Evolutionary conservation across 1,140 invertebrate genomes (phyloP).

Genomic region (Elymnias hypermnestra): DNA sequence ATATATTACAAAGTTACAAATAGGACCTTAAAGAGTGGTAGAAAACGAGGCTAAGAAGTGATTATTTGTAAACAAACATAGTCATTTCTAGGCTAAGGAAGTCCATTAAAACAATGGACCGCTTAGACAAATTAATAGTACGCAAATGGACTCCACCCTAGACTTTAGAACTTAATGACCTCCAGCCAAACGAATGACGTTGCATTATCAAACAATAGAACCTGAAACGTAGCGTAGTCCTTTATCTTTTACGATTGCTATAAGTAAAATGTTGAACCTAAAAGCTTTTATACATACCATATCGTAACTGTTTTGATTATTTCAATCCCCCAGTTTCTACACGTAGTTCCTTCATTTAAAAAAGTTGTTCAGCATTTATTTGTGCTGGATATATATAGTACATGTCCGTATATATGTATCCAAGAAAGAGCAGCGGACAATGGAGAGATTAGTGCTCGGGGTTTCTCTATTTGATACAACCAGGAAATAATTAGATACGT

Average conservation of each 20-base stretch:
- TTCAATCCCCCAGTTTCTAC: no score
- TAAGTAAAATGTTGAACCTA: conserved; percentile 59
- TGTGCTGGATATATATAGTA: no score
- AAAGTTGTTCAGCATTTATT: no score
- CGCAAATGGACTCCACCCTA: conserved; percentile 40
- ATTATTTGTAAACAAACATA: conserved; percentile 15
- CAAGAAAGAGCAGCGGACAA: no score
- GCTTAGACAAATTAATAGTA: conserved; percentile 44
- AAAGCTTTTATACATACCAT: conserved; percentile 13
- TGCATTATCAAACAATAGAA: conserved; percentile 63
- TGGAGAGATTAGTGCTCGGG: no score
- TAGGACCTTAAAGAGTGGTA: no score
- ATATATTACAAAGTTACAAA: neutral
- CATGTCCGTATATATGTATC: no score
- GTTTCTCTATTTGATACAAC: no score
- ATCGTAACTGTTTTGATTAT: no score
- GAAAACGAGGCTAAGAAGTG: neutral
- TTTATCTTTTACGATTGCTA: conserved; percentile 60
- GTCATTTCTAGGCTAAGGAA: conserved; percentile 16
- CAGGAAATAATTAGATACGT: no score
- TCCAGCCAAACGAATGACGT: conserved; percentile 50
- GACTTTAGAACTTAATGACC: conserved; percentile 52
- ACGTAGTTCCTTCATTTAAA: no score
- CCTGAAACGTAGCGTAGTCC: conserved; percentile 50
- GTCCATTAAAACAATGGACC: conserved; percentile 35